Percentiles rank a stretch among this genome's conserved stretches.
phyloP scores from a whole-genome alignment of 53 echinoderm and acorn worm genomes.

The Arbacia lixula region DNA sequence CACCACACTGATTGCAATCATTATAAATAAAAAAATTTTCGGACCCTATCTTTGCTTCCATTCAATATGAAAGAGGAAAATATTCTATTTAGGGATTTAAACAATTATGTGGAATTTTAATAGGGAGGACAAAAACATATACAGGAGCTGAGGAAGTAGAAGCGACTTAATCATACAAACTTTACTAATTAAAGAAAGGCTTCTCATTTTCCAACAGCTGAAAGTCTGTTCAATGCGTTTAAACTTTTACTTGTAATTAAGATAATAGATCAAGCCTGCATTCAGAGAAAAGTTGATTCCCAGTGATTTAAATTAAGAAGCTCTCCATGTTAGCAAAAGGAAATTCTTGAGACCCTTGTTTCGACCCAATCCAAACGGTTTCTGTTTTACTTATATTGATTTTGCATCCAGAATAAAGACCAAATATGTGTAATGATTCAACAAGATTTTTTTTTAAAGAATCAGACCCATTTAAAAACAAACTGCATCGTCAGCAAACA shows the following conservation, averaged over 20 bases:
- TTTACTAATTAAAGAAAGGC: neutral
- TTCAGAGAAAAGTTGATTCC: neutral
- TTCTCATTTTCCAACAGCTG: slow-evolving; percentile 9
- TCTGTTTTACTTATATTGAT: neutral
- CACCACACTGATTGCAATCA: no score
- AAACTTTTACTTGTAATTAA: neutral
- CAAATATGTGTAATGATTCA: neutral
- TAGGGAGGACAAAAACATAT: neutral
- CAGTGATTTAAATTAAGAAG: neutral
- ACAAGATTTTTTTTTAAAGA: neutral
- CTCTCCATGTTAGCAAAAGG: neutral
- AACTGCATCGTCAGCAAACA: neutral
- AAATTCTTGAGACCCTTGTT: neutral
- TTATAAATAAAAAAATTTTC: no score
- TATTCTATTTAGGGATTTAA: neutral
- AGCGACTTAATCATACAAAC: neutral
- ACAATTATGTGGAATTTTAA: neutral
- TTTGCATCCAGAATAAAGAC: neutral
- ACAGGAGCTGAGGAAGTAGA: neutral
- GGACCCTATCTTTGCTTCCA: no score
- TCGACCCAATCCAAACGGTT: neutral
- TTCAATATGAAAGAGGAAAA: neutral
- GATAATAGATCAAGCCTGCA: neutral
- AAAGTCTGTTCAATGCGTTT: neutral
- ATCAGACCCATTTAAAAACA: slow-evolving; percentile 8